Evolutionary conservation across 1,140 invertebrate genomes (phyloP).

Genomic region (Cyclina sinensis): DNA sequence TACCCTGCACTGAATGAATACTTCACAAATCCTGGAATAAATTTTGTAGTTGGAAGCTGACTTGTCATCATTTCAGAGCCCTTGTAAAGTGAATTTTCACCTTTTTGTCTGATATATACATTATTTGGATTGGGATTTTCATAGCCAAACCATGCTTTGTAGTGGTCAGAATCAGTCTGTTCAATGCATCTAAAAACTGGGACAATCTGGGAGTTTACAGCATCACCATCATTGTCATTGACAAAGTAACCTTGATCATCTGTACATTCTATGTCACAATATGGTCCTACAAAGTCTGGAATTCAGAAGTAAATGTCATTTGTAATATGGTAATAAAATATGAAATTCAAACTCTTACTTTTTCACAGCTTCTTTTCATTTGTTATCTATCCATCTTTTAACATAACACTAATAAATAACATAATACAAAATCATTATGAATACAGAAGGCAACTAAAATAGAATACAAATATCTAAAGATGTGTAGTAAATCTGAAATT

Average conservation of each 20-base stretch:
- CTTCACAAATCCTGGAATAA: slow-evolving; percentile 68
- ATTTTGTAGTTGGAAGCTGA: slow-evolving; percentile 66
- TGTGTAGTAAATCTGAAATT: too few relatives aligned
- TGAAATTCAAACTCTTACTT: too few relatives aligned
- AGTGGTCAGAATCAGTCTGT: slow-evolving; percentile 22
- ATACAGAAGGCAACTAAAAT: too few relatives aligned
- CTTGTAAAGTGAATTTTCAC: slow-evolving; percentile 70
- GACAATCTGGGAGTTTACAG: slow-evolving; percentile 51
- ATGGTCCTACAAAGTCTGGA: slow-evolving; percentile 79
- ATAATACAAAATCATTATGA: too few relatives aligned
- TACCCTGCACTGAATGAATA: slow-evolving; percentile 75
- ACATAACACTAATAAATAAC: too few relatives aligned
- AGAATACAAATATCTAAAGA: too few relatives aligned
- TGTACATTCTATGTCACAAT: slow-evolving; percentile 77
- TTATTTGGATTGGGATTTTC: slow-evolving; percentile 77
- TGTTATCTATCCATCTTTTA: too few relatives aligned
- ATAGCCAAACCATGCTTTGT: slow-evolving; percentile 81
- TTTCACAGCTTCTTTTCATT: too few relatives aligned
- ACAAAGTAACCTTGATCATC: slow-evolving; percentile 75
- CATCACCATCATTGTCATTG: slow-evolving; percentile 69
- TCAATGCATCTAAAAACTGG: slow-evolving; percentile 73
- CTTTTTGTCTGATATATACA: slow-evolving; percentile 72
- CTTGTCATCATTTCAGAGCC: not conserved
- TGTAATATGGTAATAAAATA: too few relatives aligned
- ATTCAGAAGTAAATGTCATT: not conserved